Base-by-base conservation (phyloP, 2,888 invertebrate genomes). In the Dendrolimus houi region DNA sequence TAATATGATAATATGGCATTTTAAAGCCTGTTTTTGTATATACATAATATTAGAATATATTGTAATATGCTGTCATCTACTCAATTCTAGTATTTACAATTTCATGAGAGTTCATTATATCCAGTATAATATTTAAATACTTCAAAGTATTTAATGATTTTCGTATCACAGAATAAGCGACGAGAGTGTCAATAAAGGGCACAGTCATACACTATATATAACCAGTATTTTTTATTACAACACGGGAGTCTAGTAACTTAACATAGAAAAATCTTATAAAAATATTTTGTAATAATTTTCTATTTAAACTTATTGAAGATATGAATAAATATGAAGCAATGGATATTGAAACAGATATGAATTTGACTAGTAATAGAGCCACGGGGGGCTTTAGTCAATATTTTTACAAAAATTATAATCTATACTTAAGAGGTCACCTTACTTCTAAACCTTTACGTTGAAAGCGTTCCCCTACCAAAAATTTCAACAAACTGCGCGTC, bases 331-430 rank as follows among this genome's bases (percentile, higher is more conserved):
- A 10, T 47, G 29, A 47, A 12, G 47, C 9, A 47, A 47, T 47
- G 3, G 29, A 6, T 29, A 47, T 12, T 10, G 9, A 9, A 47
- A 8, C 47, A 9, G 9, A 9, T 10, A 47, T 47, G 47, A 47
- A 47, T 47, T 47, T 47, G 9, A 42, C 54, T 56, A 60, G 57
- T 47, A 47, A 47, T 47, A 47, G 47, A 47, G 47, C 47, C 47
- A 47, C 47, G 12, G 47, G 47, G 47, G 47, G 2, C 47, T 47
- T 6, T 12, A 47, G 47, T 47, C 47, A 47, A 47, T 47, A 29
- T 29, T 29, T 29, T 29, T 29, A 29, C 17, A 17, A 17, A 17
- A 17, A 17, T 2, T 17, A 17, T 17, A 1, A 17, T 17, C 17
- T 2, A 2, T 29, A 29, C 29, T 29, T 29, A 29, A 29, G 29